Percentiles rank a stretch among this genome's conserved stretches.
Conservation (phyloP, 1,140 invertebrate species). For the Hylaeus volcanicus region DNA sequence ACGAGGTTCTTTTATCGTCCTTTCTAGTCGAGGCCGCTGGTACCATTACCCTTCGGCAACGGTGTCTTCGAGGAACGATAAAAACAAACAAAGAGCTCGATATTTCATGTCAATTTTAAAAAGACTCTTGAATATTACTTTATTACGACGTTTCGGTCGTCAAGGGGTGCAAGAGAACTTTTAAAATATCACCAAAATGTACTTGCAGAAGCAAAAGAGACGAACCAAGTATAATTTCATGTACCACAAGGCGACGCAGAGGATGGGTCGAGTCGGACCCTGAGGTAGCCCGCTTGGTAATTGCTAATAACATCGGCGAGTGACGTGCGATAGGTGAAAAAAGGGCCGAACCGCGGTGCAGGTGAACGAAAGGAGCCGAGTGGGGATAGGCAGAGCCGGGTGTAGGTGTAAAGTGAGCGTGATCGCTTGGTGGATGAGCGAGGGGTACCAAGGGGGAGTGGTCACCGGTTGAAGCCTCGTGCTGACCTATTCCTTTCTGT, state of each 20-base stretch:
- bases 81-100: no score
- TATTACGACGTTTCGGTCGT: no score
- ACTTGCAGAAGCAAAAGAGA: no score
- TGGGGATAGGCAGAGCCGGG: constrained; percentile 45
- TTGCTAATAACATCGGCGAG: background rate
- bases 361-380: constrained; percentile 42
- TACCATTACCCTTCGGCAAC: background rate
- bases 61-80: no score
- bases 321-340: constrained; percentile 17
- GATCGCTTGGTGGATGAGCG: constrained; percentile 71
- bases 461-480: constrained; percentile 74
- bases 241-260: no score
- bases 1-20: constrained; percentile 8
- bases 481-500: constrained; percentile 79
- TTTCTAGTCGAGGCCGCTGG: constrained; percentile 6
- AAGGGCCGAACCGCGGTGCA: constrained; percentile 31
- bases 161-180: no score
- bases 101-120: no score
- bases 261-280: no score
- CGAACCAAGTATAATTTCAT: no score
- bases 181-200: no score
- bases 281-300: background rate
- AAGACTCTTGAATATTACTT: no score
- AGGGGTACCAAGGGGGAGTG: constrained; percentile 75
- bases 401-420: constrained; percentile 76